Base-by-base conservation (phyloP, 2,113 vertebrate genomes). In the Zosterops hypoxanthus region DNA sequence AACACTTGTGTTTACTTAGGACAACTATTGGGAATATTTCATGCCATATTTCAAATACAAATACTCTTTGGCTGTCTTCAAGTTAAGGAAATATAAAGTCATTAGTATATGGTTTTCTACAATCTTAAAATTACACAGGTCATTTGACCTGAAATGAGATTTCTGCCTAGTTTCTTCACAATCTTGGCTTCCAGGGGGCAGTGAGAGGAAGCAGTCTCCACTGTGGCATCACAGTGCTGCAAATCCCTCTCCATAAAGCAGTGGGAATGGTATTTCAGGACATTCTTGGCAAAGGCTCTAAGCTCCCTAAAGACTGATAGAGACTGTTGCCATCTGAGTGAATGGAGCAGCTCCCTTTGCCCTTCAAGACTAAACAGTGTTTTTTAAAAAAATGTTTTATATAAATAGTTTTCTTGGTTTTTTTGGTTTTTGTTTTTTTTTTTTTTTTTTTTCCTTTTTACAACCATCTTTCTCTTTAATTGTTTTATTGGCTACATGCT, bases 81-180 rank as follows among this genome's bases (percentile, higher is more conserved):
- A 94, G 63, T 91, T 49, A 92, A 96, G 92, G 95, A 96, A 95
- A 95, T 96, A 96, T 79, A 94, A 96, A 94, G 91, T 93, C 94
- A 96, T 97, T 96, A 97, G 79, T 88, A 94, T 96, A 97, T 94
- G 86, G 95, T 95, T 97, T 97, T 97, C 97, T 96, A 95, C 93
- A 95, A 82, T 96, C 97, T 97, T 97, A 96, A 97, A 98, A 98
- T 98, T 98, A 97, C 97, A 98, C 97, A 97, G 97, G 93, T 97
- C 97, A 98, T 98, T 98, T 97, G 96, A 93, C 82, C 92, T 95
- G 97, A 98, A 98, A 97, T 94, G 97, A 98, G 95, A 97, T 97
- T 95, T 97, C 97, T 96, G 79, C 96, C 92, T 95, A 95, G 88
- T 92, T 96, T 97, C 95, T 96, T 95, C 97, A 95, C 49, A 66